Evolutionary conservation across 1,140 invertebrate species (phyloP).

Genomic region (Heterodera carotae): DNA sequence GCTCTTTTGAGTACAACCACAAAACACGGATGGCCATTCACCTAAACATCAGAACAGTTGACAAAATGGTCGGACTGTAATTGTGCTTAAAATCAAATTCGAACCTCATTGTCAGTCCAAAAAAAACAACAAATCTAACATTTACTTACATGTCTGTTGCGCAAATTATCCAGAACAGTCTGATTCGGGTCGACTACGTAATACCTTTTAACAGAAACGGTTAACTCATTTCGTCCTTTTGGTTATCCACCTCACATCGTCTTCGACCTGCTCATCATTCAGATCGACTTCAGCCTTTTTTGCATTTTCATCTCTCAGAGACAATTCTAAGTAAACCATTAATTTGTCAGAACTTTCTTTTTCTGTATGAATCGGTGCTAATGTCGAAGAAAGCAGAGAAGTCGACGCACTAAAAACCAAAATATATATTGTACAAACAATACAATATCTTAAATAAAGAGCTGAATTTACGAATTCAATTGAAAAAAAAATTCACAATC

Average conservation of each 20-base stretch:
- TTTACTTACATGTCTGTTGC: constrained; percentile 24
- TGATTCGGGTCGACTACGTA: constrained; percentile 20
- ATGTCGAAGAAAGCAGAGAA: background rate
- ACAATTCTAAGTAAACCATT: constrained; percentile 6
- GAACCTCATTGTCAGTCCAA: too few relatives aligned
- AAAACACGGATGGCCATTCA: constrained; percentile 25
- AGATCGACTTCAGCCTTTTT: background rate
- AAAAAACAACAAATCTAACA: too few relatives aligned
- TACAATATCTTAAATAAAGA: background rate
- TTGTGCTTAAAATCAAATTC: too few relatives aligned
- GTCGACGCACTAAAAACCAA: constrained; percentile 5
- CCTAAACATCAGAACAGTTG: background rate
- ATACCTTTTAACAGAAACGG: constrained; percentile 2
- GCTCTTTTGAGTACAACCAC: constrained; percentile 13
- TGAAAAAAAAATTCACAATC: background rate
- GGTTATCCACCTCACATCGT: background rate
- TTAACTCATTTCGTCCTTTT: background rate
- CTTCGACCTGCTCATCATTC: constrained; percentile 13
- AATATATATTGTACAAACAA: background rate
- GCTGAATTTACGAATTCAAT: background rate
- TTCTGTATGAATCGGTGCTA: background rate
- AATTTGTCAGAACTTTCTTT: constrained; percentile 6
- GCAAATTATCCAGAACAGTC: constrained; percentile 32
- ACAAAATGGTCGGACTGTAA: background rate
- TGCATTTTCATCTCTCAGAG: background rate